phyloP scores from a whole-genome alignment of 1,140 invertebrate genomes.

The Drosophila mayri region DNA sequence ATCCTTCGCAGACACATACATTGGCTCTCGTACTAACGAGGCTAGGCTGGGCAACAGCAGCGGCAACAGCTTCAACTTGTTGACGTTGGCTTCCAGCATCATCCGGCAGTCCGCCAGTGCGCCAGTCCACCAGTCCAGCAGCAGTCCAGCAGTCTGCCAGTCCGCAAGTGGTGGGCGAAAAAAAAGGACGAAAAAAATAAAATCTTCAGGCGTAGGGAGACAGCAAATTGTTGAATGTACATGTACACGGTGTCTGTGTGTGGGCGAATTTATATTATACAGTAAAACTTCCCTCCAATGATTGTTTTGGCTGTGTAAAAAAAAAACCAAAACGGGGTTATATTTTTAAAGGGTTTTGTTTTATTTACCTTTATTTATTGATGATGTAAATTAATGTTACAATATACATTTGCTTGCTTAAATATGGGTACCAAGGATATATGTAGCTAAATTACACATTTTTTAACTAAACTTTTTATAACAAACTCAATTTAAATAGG shows the following conservation, averaged over 20 bases:
- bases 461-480: too few relatives aligned
- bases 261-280: constrained; percentile 60
- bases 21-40: constrained; percentile 26
- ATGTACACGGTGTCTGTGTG: constrained; percentile 44
- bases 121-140: background rate
- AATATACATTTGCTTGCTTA: too few relatives aligned
- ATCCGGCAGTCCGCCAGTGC: constrained; percentile 30
- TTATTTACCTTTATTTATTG: too few relatives aligned
- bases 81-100: constrained; percentile 68
- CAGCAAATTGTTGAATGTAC: constrained; percentile 82
- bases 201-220: constrained; percentile 70
- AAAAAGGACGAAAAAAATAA: constrained; percentile 43
- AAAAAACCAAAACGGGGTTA: too few relatives aligned
- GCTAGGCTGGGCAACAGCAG: constrained; percentile 33
- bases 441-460: too few relatives aligned
- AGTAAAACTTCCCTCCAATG: background rate
- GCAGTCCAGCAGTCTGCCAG: background rate
- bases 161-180: constrained; percentile 67
- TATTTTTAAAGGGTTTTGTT: too few relatives aligned
- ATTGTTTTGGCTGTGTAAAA: too few relatives aligned
- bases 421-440: too few relatives aligned
- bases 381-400: too few relatives aligned
- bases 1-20: constrained; percentile 4
- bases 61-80: constrained; percentile 81
- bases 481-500: too few relatives aligned